Evolutionary conservation across 2,113 vertebrate species (phyloP).

Genomic region (western clawed frog (Xenopus tropicalis)): UCB_Xtro_10.0 CM004443.2:36968501-36969000

Average conservation of each 20-base stretch:
- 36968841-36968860: conserved; percentile 99
- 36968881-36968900: conserved; percentile 93
- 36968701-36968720: too few relatives aligned
- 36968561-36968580: too few relatives aligned
- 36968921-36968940: conserved; percentile 76
- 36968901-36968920: conserved; percentile 84
- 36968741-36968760: conserved; percentile 86
- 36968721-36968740: too few relatives aligned
- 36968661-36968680: too few relatives aligned
- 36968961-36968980: conserved; percentile 88
- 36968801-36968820: conserved; percentile 67
- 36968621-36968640: too few relatives aligned
- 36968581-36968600: too few relatives aligned
- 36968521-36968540: too few relatives aligned
- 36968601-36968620: too few relatives aligned
- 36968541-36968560: too few relatives aligned
- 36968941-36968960: conserved; percentile 86
- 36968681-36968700: too few relatives aligned
- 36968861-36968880: conserved; percentile 98
- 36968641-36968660: too few relatives aligned
- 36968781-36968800: conserved; percentile 88
- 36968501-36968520: too few relatives aligned
- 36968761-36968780: conserved; percentile 98
- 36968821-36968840: conserved; percentile 99
- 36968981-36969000: conserved; percentile 64